A percentile compares a stretch with the other conserved stretches of the same genome.
Evolutionary conservation across 2,888 invertebrate species (phyloP).

Genomic region (Lithophane socia): DNA sequence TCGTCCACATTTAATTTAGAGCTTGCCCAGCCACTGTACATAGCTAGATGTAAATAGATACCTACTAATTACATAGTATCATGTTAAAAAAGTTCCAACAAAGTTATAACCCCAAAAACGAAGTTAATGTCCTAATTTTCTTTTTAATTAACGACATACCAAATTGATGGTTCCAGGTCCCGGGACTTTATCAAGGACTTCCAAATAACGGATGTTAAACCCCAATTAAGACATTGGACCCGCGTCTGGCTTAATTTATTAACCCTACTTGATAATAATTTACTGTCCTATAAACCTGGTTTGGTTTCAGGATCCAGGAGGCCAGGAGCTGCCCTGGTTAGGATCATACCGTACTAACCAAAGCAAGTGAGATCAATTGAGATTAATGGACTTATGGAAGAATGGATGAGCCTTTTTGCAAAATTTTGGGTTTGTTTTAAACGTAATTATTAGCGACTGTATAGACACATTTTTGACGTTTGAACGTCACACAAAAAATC

Average conservation of each 20-base stretch:
- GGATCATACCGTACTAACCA: not conserved
- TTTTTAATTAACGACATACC: conserved; percentile 10
- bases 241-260: conserved; percentile 28
- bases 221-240: conserved; percentile 12
- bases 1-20: too few relatives aligned
- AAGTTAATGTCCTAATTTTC: not conserved
- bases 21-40: too few relatives aligned
- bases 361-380: not conserved
- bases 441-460: too few relatives aligned
- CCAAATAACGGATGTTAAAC: conserved; percentile 16
- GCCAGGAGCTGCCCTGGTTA: not conserved
- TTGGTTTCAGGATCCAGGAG: not conserved
- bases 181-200: conserved; percentile 5
- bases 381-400: not conserved
- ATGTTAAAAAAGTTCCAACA: not conserved
- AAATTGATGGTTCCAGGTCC: conserved; percentile 11
- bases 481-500: too few relatives aligned
- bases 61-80: too few relatives aligned
- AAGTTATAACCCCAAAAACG: not conserved
- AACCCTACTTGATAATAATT: conserved; percentile 5
- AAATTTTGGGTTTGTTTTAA: too few relatives aligned
- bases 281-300: not conserved
- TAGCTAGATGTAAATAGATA: too few relatives aligned
- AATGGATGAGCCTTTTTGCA: not conserved
- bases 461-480: too few relatives aligned